Percentiles rank a stretch among this genome's conserved stretches.
Evolutionary conservation across 2,113 vertebrate species (phyloP).

Genomic region (Tupaia tana): DNA sequence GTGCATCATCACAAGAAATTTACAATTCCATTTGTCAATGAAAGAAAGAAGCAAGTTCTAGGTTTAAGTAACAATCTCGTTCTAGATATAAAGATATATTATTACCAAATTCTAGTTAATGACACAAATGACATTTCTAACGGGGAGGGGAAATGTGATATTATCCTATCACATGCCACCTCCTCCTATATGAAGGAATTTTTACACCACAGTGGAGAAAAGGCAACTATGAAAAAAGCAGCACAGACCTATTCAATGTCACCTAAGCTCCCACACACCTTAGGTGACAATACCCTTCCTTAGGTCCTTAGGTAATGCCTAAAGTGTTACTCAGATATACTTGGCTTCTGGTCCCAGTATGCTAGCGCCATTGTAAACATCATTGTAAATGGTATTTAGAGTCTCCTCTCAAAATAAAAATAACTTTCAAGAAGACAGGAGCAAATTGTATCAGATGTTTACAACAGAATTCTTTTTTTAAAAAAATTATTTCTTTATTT

Average conservation of each 20-base stretch:
- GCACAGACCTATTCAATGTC: not conserved
- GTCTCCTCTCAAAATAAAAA: not conserved
- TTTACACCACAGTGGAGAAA: not conserved
- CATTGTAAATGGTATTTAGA: not conserved
- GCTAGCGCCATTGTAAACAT: not conserved
- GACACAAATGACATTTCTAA: not conserved
- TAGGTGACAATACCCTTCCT: not conserved
- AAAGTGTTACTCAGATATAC: not conserved
- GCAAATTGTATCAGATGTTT: not conserved
- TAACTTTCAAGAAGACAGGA: not conserved
- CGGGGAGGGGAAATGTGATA: not conserved
- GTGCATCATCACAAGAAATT: conserved; percentile 14
- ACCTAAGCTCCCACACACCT: not conserved
- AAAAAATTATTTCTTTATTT: too few relatives aligned
- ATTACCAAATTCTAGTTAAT: conserved; percentile 19
- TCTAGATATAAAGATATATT: not conserved
- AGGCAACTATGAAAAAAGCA: conserved; percentile 10
- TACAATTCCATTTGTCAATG: not conserved
- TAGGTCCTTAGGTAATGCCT: too few relatives aligned
- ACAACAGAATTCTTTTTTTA: not conserved
- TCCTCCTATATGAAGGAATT: not conserved
- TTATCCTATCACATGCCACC: not conserved
- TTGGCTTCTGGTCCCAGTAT: not conserved
- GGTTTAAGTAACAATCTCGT: not conserved
- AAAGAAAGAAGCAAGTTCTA: not conserved